phyloP scores from a whole-genome alignment of 2,888 invertebrate genomes.

The Pollenia angustigena region DNA sequence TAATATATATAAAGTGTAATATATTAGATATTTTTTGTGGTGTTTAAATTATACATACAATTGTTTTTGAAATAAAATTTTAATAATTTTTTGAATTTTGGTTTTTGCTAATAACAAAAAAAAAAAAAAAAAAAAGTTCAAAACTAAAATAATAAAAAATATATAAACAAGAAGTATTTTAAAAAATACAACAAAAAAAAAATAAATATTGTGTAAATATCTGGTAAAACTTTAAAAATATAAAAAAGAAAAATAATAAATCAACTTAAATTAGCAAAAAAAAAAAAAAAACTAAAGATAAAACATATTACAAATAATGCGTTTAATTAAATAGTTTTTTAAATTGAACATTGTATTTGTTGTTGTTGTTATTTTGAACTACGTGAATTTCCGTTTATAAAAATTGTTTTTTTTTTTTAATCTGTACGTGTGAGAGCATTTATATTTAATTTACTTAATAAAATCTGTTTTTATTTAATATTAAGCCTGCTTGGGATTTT shows the following conservation, averaged over 20 bases:
- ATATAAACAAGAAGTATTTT: conserved; percentile 21
- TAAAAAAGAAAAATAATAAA: conserved; percentile 50
- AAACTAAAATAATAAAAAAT: conserved; percentile 32
- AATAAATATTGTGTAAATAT: conserved; percentile 46
- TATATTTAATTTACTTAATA: conserved; percentile 46
- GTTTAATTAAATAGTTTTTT: conserved; percentile 39
- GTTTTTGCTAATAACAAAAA: conserved; percentile 33
- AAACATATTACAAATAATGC: conserved; percentile 37
- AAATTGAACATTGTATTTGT: conserved; percentile 47
- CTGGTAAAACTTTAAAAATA: conserved; percentile 49
- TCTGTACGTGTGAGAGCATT: conserved; percentile 67
- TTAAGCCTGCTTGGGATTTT: conserved; percentile 41
- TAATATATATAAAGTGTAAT: conserved; percentile 67
- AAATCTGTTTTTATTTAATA: conserved; percentile 4
- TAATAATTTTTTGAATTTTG: conserved; percentile 45
- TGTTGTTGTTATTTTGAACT: conserved; percentile 52
- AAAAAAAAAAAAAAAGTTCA: conserved; percentile 45
- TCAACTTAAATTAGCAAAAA: conserved; percentile 56
- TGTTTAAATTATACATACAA: conserved; percentile 73
- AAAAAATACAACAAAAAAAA: conserved; percentile 44
- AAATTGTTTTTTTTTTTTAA: conserved; percentile 52
- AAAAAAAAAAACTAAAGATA: conserved; percentile 37
- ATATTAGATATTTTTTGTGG: conserved; percentile 55
- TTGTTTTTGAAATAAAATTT: conserved; percentile 61
- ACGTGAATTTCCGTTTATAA: conserved; percentile 66